Percentiles rank a stretch among this genome's conserved stretches.
phyloP scores from a whole-genome alignment of 64 coral and sea anemone species.

The Stichodactyla helianthus region DNA sequence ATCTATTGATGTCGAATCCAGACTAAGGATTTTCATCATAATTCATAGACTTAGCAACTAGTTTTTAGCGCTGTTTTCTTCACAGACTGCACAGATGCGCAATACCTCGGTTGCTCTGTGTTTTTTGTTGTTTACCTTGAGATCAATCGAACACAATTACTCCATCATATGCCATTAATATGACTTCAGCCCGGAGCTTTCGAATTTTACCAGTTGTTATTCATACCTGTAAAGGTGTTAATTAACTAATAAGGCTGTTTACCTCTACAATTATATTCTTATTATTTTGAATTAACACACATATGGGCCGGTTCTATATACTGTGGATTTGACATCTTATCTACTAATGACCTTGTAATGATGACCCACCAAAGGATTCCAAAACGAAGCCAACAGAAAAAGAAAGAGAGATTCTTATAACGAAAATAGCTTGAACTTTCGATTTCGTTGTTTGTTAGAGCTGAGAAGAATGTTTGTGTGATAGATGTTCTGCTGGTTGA shows the following conservation, averaged over 20 bases:
- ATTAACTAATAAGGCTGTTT: neutral
- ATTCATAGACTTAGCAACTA: neutral
- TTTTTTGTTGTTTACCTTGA: neutral
- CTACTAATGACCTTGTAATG: neutral
- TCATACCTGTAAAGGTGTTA: neutral
- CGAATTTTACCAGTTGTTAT: neutral
- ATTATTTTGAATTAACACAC: neutral
- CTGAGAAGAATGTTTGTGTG: neutral
- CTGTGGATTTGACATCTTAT: neutral
- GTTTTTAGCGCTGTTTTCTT: neutral
- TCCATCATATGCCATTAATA: neutral
- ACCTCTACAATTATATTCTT: neutral
- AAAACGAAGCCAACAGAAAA: neutral
- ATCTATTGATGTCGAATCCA: neutral
- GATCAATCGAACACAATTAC: neutral
- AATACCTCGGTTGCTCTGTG: neutral
- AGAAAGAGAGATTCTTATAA: neutral
- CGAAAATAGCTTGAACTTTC: neutral
- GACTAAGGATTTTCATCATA: neutral
- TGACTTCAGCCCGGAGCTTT: neutral
- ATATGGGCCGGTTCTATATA: neutral
- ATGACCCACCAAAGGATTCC: neutral
- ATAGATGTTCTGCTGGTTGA: too few relatives aligned
- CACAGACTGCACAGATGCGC: neutral
- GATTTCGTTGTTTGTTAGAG: neutral